Evolutionary conservation across 92 coral and sea anemone genomes (phyloP), one percentile per base, ranked within the genome.

Genomic region (Phenganax stokvisi): DNA sequence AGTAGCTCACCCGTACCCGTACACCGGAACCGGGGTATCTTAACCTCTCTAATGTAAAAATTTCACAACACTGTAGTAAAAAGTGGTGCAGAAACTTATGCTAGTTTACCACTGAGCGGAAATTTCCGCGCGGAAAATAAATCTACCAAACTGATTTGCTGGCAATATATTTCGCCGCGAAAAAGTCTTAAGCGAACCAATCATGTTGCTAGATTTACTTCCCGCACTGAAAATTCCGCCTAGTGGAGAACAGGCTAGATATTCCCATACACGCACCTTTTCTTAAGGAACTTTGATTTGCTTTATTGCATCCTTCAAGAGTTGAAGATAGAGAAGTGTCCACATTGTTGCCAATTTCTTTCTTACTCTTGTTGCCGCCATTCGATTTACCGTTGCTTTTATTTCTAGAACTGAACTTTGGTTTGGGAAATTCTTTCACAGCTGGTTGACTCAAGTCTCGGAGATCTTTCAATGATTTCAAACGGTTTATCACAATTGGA

Each of bases 401-500:
- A 12, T n/a, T 53, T 76, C 84, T 87, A n/a, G 81, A 76, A 72
- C 80, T 85, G 8, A 79, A 53, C 51, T 83, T 83, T 59, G 69
- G 69, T 51, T 84, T 82, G 12, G 86, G 44, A 67, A 86, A 81
- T 66, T 94, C 98, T 52, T 86, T 76, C 51, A 94, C 85, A 0
- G 98, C 98, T 3, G 96, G 97, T 75, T 92, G 98, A 2, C 87
- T 83, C 56, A 94, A 81, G 70, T 94, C 98, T 60, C 85, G 57
- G 13, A 92, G 54, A 53, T 92, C 98, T 77, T 94, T 94, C 74
- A 92, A 83, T 3, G 89, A 83, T 69, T 94, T 96, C 16, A 94
- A 84, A 17, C 96, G 92, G 6, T 87, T 89, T 44, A 94, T 84
- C 84, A 94, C 82, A 57, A 85, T 85, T 8, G 98, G 98, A 16